These are phyloP conservation scores for Heloderma charlesbogerti DNA, from an alignment of 2,113 vertebrate species.

Conservation along the genomic window DNA sequence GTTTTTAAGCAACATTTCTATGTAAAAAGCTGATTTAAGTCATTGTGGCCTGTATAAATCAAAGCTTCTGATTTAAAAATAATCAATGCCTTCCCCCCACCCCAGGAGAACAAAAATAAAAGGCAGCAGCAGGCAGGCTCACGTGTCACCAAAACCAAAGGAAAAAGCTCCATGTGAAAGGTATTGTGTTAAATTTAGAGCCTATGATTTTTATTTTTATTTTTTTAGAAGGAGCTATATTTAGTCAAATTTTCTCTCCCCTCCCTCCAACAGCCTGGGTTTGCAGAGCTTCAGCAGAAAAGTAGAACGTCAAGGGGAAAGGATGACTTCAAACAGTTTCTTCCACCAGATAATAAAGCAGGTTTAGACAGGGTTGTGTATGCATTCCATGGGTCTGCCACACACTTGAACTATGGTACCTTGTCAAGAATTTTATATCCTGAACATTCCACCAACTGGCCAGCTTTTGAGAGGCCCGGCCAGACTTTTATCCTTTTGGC, in stretches of 20 bases:
- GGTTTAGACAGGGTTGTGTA: background rate
- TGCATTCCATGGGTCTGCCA: background rate
- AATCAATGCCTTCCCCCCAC: constrained; percentile 3
- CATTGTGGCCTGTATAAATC: constrained; percentile 7
- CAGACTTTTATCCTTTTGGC: background rate
- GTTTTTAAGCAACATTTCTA: background rate
- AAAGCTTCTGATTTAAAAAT: constrained; percentile 16
- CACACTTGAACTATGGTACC: background rate
- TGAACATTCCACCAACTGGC: background rate
- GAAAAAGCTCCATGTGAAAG: background rate
- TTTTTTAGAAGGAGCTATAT: constrained; percentile 51
- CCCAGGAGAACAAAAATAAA: constrained; percentile 17
- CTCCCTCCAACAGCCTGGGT: background rate
- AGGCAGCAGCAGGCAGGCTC: background rate
- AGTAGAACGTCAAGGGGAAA: background rate
- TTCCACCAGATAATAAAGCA: fast-evolving
- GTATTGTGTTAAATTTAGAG: constrained; percentile 57
- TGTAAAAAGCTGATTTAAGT: constrained; percentile 1
- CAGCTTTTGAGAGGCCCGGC: background rate
- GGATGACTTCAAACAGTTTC: fast-evolving
- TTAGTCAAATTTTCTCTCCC: constrained; percentile 26
- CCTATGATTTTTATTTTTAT: background rate
- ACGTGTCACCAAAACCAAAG: constrained; percentile 12
- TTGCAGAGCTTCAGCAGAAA: background rate
- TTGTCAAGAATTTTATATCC: background rate